Evolutionary conservation across 2,888 invertebrate species (phyloP), one percentile per base, ranked within the genome.

Genomic region (Dicyrtomina minuta): DNA sequence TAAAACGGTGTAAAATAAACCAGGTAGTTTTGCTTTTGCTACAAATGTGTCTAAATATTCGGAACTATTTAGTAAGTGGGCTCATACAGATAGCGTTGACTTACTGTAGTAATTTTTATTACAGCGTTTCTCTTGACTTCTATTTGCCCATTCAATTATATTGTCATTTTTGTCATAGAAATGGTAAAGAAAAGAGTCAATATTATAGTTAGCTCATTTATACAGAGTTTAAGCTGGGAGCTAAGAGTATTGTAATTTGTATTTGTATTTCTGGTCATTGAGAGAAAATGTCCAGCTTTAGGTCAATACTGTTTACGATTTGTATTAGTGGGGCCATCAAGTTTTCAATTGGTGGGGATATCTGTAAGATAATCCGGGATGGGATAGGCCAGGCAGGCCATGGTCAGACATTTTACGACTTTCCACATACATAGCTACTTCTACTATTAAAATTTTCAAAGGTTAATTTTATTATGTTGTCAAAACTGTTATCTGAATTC

Each of bases 231-330:
- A n/a, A 46, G 46, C n/a, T 4, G 46, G 3, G 46, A 41, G 43
- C 8, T 10, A 6, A 49, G 49, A 33, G 58, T 26, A 39, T 58
- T 59, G 59, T 59, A 59, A 39, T n/a, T 15, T 58, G 58, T 58
- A 58, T 59, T 39, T 12, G 41, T 43, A 5, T 6, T 22, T 20
- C 22, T 59, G 59, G 59, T 59, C 43, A 41, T 41, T 59, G 39
- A 20, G 20, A 15, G 41, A 41, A n/a, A 5, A 59, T 22, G 59
- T 41, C 59, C 59, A 41, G 59, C 41, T 59, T 59, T 59, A 41
- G 39, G 59, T 59, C 39, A 59, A 20, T 41, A 20, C 41, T 59
- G 59, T 59, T 59, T 59, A 41, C 59, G 17, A 22, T 39, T 39
- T 22, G 59, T 41, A 59, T 59, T 59, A 59, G 59, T 39, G 22